Evolutionary conservation across 2,113 vertebrate species (phyloP), one percentile per base, ranked within the genome.

Genomic region (Onychostruthus taczanowskii): DNA sequence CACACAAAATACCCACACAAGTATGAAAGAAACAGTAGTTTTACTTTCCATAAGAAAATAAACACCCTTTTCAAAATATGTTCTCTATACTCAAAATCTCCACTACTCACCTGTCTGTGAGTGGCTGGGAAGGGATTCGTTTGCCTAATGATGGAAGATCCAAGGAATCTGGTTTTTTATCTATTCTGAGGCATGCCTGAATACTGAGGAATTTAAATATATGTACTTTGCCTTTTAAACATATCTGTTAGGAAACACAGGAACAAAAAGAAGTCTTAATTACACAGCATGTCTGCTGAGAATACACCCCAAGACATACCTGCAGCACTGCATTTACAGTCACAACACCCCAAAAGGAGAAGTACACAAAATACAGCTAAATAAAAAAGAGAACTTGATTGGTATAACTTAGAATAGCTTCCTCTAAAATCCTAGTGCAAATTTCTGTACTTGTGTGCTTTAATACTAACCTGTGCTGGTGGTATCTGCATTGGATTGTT

Each of bases 151-250:
- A 98, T 2, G 99, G 99, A 63, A 99, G 98, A 97, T 99, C 99
- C 91, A 99, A 96, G n/a, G 99, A 99, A 97, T 99, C 99, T 11
- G 99, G 98, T 94, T 99, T 99, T 96, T 99, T 99, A 94, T 99
- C 99, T 97, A 98, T 98, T 96, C 99, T 98, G 95, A 99, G 99
- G 69, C 98, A 98, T 1, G 99, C 98, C 95, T 99, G 99, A 70
- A 99, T 99, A 96, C 99, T 99, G 96, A 99, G 98, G 97, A 99
- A 99, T 97, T 99, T 99, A 97, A 99, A 99, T 97, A 99, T 99
- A 93, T 99, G 99, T 49, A 99, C 98, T 98, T 99, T 99, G 91
- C 99, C 99, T 96, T 99, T 99, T 76, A 99, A 98, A 94, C 99
- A 99, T 95, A 99, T 99, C 99, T 99, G 98, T 97, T 97, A 95